These are phyloP conservation scores for Nasalis larvatus DNA, from an alignment of 2,113 vertebrate genomes.

Conservation along the genomic window DNA sequence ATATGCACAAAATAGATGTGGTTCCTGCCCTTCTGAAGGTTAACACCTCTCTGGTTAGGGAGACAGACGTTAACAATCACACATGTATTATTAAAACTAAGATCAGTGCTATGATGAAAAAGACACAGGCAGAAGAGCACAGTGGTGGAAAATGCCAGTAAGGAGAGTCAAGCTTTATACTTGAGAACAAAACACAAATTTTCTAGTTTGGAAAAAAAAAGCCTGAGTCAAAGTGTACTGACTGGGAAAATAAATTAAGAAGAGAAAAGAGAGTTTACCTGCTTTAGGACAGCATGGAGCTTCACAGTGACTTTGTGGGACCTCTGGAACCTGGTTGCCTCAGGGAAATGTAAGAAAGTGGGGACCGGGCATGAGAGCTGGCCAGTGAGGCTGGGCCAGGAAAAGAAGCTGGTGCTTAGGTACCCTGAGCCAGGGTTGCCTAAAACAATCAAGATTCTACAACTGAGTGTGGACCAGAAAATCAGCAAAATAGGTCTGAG, in stretches of 20 bases:
- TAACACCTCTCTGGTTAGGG: not conserved
- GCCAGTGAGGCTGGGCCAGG: not conserved
- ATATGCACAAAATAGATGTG: not conserved
- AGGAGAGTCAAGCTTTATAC: not conserved
- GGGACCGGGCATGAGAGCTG: not conserved
- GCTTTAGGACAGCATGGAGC: not conserved
- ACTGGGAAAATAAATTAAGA: not conserved
- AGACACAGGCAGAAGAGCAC: not conserved
- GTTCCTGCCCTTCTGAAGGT: not conserved
- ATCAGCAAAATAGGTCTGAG: not conserved
- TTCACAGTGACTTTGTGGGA: not conserved
- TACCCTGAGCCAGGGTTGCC: not conserved
- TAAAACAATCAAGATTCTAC: not conserved
- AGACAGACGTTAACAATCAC: not conserved
- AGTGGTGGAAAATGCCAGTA: not conserved
- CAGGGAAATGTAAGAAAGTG: not conserved
- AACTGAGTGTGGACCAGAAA: not conserved
- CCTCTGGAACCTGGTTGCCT: not conserved
- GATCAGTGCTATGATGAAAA: not conserved
- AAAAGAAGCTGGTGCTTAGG: not conserved
- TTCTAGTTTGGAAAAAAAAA: slow-evolving; percentile 42
- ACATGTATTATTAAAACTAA: not conserved
- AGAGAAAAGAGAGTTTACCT: not conserved
- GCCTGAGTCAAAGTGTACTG: slow-evolving; percentile 35
- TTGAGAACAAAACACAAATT: not conserved